A percentile compares a stretch with the other conserved stretches of the same genome.
phyloP scores from a whole-genome alignment of 1,140 invertebrate genomes.

The Eriocheir sinensis region DNA sequence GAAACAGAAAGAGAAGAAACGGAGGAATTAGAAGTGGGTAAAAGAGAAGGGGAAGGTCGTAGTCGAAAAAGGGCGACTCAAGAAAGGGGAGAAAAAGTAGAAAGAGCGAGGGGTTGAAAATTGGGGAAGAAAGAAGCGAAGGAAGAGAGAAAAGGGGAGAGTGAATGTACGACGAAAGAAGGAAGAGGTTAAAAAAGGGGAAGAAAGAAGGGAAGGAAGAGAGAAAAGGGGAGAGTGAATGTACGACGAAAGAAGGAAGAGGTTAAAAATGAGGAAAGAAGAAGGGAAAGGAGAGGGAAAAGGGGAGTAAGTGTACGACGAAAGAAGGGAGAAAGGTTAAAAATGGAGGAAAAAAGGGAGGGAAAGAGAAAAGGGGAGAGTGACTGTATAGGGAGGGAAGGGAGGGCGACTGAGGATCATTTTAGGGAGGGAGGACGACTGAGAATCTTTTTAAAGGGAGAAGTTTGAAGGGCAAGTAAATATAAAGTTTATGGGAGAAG shows the following conservation, averaged over 20 bases:
- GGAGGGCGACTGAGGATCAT: background rate
- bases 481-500: no score
- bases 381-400: no score
- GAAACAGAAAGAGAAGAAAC: background rate
- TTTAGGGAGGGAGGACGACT: background rate
- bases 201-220: background rate
- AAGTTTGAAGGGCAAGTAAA: background rate
- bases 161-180: background rate
- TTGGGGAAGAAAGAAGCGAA: background rate
- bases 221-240: background rate
- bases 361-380: background rate
- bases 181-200: background rate
- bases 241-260: background rate
- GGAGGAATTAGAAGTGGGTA: background rate
- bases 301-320: background rate
- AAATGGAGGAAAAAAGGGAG: background rate
- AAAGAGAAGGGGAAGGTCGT: background rate
- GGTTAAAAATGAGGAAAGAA: background rate
- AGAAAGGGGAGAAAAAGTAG: background rate
- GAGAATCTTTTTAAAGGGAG: background rate
- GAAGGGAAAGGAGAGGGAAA: background rate
- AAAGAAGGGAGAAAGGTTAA: background rate
- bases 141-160: background rate
- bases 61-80: background rate
- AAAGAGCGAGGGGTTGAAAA: background rate